Base-by-base conservation (phyloP, 2,113 vertebrate genomes). In the Cephalopterus ornatus region DNA sequence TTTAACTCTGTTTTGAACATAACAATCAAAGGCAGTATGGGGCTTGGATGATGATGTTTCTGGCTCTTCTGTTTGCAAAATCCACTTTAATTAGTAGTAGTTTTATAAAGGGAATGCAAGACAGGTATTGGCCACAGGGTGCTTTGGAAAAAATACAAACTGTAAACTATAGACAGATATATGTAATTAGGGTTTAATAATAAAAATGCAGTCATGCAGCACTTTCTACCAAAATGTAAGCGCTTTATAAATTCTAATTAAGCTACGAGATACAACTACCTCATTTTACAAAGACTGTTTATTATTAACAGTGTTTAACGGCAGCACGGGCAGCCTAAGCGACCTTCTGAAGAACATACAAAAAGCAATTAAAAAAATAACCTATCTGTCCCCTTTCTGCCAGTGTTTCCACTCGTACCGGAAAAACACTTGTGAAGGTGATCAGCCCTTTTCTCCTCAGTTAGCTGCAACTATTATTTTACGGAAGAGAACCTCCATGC, bases 1-100 rank as follows among this genome's bases (percentile, higher is more conserved):
- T 94, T 92, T 77, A 92, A 63, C 47, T 92, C 26, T 93, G 88
- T 91, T 96, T 93, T 90, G 82, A 89, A 86, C 39, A 67, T n/a
- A 86, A 74, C 62, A 80, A 59, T 83, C 63, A 94, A 93, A 97
- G 68, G 52, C 74, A 66, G 11, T 12, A 35, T 18, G 22, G 55
- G 44, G 12, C 66, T 76, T 88, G 50, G 37, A 86, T 70, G 14
- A 79, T 33, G 63, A 28, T 37, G 42, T 30, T 85, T 52, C 84
- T 87, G 73, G 73, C 73, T 95, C 49, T 81, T 41, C 15, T 91
- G 39, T 66, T 72, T 70, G 58, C 67, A 94, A 85, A 88, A 88
- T 55, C 30, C 10, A 44, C 41, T 71, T 73, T 62, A 96, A 96
- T 90, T 93, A 94, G 63, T 6, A 9, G 27, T 42, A 94, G 28